phyloP scores from a whole-genome alignment of 2,888 invertebrate genomes.

The Diplolepis rosae region DNA sequence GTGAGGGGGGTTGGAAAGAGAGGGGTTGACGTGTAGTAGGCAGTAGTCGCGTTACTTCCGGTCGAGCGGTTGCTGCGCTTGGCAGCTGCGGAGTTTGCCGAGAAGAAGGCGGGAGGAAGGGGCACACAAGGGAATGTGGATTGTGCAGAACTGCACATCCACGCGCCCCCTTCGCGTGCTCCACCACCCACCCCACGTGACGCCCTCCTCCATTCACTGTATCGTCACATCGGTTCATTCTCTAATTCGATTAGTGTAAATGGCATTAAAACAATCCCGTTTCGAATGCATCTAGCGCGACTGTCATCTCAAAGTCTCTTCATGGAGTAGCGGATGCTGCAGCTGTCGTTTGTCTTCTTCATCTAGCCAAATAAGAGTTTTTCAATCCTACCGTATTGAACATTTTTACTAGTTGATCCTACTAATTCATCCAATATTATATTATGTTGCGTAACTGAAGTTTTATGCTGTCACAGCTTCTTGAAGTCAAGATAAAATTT shows the following conservation, averaged over 20 bases:
- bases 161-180: slow-evolving; percentile 65
- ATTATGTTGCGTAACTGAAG: no score
- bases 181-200: slow-evolving; percentile 48
- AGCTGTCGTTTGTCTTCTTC: slow-evolving; percentile 31
- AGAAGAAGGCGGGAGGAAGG: slow-evolving; percentile 50
- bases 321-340: neutral
- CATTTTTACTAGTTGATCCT: no score
- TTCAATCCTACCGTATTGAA: neutral
- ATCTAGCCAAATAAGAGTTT: neutral
- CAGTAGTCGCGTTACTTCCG: slow-evolving; percentile 74
- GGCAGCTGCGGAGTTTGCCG: slow-evolving; percentile 73
- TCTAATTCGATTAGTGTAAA: slow-evolving; percentile 78
- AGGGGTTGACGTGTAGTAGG: slow-evolving; percentile 67
- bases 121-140: slow-evolving; percentile 38
- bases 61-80: slow-evolving; percentile 72
- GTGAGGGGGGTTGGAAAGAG: slow-evolving; percentile 38
- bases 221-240: slow-evolving; percentile 70
- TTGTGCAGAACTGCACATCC: slow-evolving; percentile 64
- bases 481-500: no score
- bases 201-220: slow-evolving; percentile 53
- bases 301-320: slow-evolving; percentile 5
- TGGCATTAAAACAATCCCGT: slow-evolving; percentile 79
- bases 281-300: slow-evolving; percentile 69
- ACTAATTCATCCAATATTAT: no score
- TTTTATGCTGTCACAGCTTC: no score